Evolutionary conservation across 92 coral and sea anemone genomes (phyloP), one percentile per base, ranked within the genome.

Genomic region (Palythoa heliodiscus): DNA sequence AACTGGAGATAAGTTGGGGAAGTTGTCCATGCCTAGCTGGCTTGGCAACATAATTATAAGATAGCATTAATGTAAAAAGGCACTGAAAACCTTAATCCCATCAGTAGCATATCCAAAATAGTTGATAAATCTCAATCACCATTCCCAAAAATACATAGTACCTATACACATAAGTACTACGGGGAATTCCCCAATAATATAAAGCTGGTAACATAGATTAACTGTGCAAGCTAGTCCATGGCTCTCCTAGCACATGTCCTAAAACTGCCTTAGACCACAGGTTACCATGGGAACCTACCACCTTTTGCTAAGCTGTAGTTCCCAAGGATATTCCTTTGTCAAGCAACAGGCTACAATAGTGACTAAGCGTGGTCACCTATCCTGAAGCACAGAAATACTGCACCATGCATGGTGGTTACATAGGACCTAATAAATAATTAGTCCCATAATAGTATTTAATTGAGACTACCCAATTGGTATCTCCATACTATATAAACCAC

Each of bases 1-100:
- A 54, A 54, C 61, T 54, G 61, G 61, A 54, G 61, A 54, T 54
- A 54, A 54, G 61, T 54, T 54, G 61, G 61, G 61, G 61, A 54
- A 54, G 61, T 54, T 54, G 61, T 54, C 61, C 61, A 54, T 54
- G 61, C 61, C 61, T 54, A 54, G 61, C 61, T 54, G 61, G 61
- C 61, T 54, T 54, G 61, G 61, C 61, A 54, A 54, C 61, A 54
- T 54, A 54, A 54, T 54, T 54, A 54, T 54, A 54, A 54, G 61
- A 54, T 54, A 54, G 61, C 61, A 54, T 54, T 54, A 54, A 54
- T 54, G 61, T 54, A 54, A 54, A 54, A 54, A 54, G 61, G 61
- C 61, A 54, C 61, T 54, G 61, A 54, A 54, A 54, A 54, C 61
- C 61, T 54, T 54, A 54, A 54, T 54, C 61, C 61, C 61, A 54